A percentile compares a stretch with the other conserved stretches of the same genome.
These are phyloP conservation scores for Upupa epops DNA, from an alignment of 2,113 vertebrate genomes.

Conservation along the genomic window DNA sequence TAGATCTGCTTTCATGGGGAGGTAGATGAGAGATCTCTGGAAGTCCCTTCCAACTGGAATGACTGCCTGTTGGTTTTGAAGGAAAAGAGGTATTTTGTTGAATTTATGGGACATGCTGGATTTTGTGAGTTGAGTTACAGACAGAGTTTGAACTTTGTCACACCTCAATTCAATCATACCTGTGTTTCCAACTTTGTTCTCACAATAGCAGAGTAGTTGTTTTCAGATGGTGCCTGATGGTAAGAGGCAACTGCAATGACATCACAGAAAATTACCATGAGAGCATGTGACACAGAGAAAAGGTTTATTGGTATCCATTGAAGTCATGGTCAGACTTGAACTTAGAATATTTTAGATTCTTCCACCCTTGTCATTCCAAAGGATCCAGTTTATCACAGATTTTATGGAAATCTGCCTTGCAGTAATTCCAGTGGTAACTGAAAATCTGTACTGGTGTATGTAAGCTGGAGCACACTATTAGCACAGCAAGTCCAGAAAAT, in stretches of 20 bases:
- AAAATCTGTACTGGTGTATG: background rate
- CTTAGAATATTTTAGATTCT: background rate
- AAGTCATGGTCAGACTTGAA: background rate
- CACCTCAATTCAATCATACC: background rate
- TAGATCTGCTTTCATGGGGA: background rate
- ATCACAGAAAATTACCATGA: background rate
- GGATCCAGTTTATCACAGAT: background rate
- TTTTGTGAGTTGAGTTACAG: background rate
- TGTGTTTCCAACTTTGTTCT: background rate
- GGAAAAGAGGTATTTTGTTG: background rate
- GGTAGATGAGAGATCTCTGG: background rate
- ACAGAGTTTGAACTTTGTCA: background rate
- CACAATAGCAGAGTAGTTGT: background rate
- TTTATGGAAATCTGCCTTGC: background rate
- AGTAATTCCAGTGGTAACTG: background rate
- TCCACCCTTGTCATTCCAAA: background rate
- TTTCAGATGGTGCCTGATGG: background rate
- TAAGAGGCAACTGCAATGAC: background rate
- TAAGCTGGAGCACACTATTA: background rate
- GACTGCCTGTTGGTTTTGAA: background rate
- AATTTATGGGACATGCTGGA: background rate
- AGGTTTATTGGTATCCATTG: background rate
- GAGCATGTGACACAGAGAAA: background rate
- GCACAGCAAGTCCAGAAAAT: background rate
- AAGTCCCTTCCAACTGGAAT: background rate